These are phyloP conservation scores for Molorchus minor DNA, from an alignment of 2,888 invertebrate species.

Conservation along the genomic window DNA sequence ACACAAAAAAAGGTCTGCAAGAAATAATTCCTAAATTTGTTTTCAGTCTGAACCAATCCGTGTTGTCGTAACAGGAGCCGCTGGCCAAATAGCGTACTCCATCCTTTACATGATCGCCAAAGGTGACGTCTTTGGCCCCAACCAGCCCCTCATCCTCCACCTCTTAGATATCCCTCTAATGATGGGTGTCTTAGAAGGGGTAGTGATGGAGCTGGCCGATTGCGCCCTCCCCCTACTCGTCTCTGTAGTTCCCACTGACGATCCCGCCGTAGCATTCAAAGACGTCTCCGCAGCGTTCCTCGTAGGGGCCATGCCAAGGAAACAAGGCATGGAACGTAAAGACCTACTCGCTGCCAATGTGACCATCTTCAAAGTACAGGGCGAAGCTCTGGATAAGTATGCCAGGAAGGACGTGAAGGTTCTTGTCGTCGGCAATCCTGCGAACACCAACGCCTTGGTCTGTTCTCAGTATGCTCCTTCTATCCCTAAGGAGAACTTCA, in stretches of 20 bases:
- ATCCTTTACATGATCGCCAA: constrained; percentile 93
- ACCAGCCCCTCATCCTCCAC: constrained; percentile 87
- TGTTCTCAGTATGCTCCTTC: constrained; percentile 95
- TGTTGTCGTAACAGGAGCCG: constrained; percentile 97
- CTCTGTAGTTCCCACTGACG: constrained; percentile 86
- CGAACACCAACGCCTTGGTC: constrained; percentile 97
- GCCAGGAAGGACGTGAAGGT: constrained; percentile 74
- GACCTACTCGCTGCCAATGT: constrained; percentile 97
- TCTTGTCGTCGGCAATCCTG: constrained; percentile 98
- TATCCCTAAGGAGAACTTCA: constrained; percentile 95
- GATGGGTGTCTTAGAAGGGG: constrained; percentile 97
- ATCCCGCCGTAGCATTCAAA: constrained; percentile 92
- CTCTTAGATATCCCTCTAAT: constrained; percentile 95
- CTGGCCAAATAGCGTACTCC: constrained; percentile 99
- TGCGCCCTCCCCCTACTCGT: constrained; percentile 90
- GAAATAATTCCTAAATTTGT: constrained; percentile 18
- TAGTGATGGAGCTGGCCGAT: constrained; percentile 97
- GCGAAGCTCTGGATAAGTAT: constrained; percentile 86
- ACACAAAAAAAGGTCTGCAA: not conserved
- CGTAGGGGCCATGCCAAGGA: constrained; percentile 98
- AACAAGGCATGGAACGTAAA: constrained; percentile 96
- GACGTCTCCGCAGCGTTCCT: constrained; percentile 96
- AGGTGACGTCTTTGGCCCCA: constrained; percentile 92
- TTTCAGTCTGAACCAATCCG: constrained; percentile 84
- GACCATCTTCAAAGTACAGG: constrained; percentile 97